Evolutionary conservation across 2,888 invertebrate species (phyloP).

Genomic region (Lymantria dispar): DNA sequence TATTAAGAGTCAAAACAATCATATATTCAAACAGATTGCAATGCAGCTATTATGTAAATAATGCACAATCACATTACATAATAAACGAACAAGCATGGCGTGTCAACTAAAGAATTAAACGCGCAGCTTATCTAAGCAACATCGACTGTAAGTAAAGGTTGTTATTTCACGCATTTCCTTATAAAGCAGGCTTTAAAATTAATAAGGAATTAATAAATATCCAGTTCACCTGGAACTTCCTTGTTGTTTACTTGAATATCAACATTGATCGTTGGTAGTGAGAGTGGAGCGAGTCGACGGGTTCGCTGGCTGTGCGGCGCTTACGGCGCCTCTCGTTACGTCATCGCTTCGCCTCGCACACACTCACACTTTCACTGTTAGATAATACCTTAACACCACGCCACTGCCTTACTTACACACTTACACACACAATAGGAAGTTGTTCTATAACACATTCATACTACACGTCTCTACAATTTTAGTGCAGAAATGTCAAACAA

Average conservation of each 20-base stretch:
- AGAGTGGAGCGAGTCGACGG: slow-evolving; percentile 53
- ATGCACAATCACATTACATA: slow-evolving; percentile 23
- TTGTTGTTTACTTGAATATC: slow-evolving; percentile 64
- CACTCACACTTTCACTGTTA: slow-evolving; percentile 79
- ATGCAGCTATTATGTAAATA: slow-evolving; percentile 34
- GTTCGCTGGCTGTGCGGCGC: not conserved
- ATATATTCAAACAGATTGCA: slow-evolving; percentile 13
- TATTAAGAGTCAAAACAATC: slow-evolving; percentile 12
- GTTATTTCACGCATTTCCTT: slow-evolving; percentile 39
- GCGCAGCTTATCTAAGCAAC: slow-evolving; percentile 39
- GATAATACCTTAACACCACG: slow-evolving; percentile 70
- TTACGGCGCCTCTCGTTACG: slow-evolving; percentile 50
- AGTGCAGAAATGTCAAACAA: slow-evolving; percentile 35
- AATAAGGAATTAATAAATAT: slow-evolving; percentile 50
- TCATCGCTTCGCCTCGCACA: slow-evolving; percentile 69
- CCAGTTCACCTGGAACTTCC: slow-evolving; percentile 61
- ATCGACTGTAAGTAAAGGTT: slow-evolving; percentile 27
- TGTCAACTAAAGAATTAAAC: slow-evolving; percentile 48
- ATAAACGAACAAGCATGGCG: slow-evolving; percentile 22
- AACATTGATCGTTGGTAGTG: slow-evolving; percentile 60
- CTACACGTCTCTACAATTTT: slow-evolving; percentile 33
- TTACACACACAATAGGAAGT: slow-evolving; percentile 71
- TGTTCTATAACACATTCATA: slow-evolving; percentile 50
- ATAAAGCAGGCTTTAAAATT: slow-evolving; percentile 33
- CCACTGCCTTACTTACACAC: slow-evolving; percentile 78